phyloP scores from a whole-genome alignment of 2,888 invertebrate genomes.

The Rhopalosiphum nymphaeae region DNA sequence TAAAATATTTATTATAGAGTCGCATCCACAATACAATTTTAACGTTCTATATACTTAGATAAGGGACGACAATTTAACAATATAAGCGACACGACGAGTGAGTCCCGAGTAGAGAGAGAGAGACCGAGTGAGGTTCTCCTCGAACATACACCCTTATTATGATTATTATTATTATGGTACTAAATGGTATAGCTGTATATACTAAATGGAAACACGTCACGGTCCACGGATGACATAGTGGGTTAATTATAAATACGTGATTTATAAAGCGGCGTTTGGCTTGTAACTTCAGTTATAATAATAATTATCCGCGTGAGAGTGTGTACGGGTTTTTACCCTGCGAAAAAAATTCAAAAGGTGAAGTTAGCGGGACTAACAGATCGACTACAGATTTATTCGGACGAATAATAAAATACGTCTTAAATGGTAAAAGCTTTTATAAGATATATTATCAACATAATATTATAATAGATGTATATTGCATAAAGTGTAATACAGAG shows the following conservation, averaged over 20 bases:
- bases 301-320: slow-evolving; percentile 17
- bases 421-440: not conserved
- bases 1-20: not conserved
- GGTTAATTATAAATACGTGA: slow-evolving; percentile 63
- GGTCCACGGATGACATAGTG: slow-evolving; percentile 62
- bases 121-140: not conserved
- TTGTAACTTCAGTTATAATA: slow-evolving; percentile 38
- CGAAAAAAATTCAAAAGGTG: not conserved
- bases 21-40: not conserved
- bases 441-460: not conserved
- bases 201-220: slow-evolving; percentile 49
- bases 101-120: not conserved
- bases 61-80: not conserved
- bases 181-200: slow-evolving; percentile 20
- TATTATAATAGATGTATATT: not conserved
- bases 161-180: not conserved
- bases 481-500: not conserved
- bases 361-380: not conserved
- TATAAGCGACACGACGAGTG: not conserved
- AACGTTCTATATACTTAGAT: not conserved
- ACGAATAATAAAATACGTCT: not conserved
- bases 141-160: slow-evolving; percentile 1
- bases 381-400: not conserved
- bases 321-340: not conserved
- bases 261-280: slow-evolving; percentile 37